Base-by-base conservation (phyloP, 2,888 invertebrate species). In the Eudasyphora cyanicolor region DNA sequence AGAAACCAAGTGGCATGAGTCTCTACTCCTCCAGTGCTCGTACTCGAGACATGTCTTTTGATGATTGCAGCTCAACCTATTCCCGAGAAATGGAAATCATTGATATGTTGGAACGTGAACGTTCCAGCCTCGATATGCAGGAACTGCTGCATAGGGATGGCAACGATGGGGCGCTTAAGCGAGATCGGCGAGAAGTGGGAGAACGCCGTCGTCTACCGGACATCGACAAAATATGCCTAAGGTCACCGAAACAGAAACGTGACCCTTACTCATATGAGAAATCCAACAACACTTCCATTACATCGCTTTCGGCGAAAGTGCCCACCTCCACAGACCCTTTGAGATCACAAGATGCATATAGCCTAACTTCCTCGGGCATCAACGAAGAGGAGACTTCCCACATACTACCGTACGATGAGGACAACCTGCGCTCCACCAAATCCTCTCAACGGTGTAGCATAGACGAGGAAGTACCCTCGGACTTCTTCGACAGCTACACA, bases 71-170 rank as follows among this genome's bases (percentile, higher is more conserved):
- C 73, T 89, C 89, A 69, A 89, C 89, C 29, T 90, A 90, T 78
- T 88, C 88, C 7, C 89, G 91, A 2, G 92, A 92, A 82, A 57
- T 92, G 82, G 92, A 92, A 87, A 92, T 92, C 3, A 92, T 92
- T 76, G 92, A 92, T 86, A 86, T 91, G 82, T 81, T 92, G 27
- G 92, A 92, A 76, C 90, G 92, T n/a, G 92, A 92, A 84, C 90
- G 92, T 60, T 84, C 84, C 2, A 92, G 90, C 86, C 90, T 91
- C 89, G 91, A 92, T 79, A 90, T 92, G 60, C 92, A 91, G 79
- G 92, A 92, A 24, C 90, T 91, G 88, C 87, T 92, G 57, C 90
- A 89, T 76, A 88, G 89, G 2, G 92, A 92, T 45, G 87, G 89
- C 82, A 87, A 88, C 19, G 88, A 89, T 45, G 92, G 90, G 70